Conservation (phyloP, 2,888 invertebrate species). For the Caenorhabditis parvicauda region DNA sequence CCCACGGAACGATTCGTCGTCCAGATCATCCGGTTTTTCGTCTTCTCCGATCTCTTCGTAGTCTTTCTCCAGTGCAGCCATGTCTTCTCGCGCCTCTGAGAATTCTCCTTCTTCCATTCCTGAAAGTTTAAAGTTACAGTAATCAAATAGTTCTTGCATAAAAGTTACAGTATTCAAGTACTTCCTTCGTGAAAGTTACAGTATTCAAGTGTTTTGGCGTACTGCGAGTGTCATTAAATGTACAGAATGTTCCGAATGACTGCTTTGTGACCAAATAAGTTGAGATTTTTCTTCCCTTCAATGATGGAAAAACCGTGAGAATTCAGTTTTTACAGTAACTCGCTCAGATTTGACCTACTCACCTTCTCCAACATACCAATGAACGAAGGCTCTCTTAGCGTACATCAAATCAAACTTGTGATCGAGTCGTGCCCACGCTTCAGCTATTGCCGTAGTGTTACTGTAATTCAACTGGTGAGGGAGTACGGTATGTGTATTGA, state of each 20-base stretch:
- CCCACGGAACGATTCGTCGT: conserved; percentile 25
- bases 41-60: conserved; percentile 46
- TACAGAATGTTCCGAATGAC: no score
- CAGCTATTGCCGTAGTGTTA: conserved; percentile 84
- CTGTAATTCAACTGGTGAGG: conserved; percentile 15
- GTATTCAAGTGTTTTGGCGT: background rate
- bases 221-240: no score
- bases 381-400: conserved; percentile 43
- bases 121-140: background rate
- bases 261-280: no score
- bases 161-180: background rate
- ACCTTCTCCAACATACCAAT: conserved; percentile 45
- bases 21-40: conserved; percentile 35
- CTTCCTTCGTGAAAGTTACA: background rate
- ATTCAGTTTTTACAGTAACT: background rate
- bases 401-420: conserved; percentile 69
- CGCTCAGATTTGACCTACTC: background rate
- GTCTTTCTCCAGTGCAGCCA: conserved; percentile 50
- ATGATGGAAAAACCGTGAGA: background rate
- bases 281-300: no score
- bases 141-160: background rate
- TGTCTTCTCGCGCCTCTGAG: conserved; percentile 56
- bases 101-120: conserved; percentile 62
- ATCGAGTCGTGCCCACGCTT: conserved; percentile 77
- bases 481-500: no score